Base-by-base conservation (phyloP, 1,140 invertebrate genomes). In the Diorhabda carinulata region DNA sequence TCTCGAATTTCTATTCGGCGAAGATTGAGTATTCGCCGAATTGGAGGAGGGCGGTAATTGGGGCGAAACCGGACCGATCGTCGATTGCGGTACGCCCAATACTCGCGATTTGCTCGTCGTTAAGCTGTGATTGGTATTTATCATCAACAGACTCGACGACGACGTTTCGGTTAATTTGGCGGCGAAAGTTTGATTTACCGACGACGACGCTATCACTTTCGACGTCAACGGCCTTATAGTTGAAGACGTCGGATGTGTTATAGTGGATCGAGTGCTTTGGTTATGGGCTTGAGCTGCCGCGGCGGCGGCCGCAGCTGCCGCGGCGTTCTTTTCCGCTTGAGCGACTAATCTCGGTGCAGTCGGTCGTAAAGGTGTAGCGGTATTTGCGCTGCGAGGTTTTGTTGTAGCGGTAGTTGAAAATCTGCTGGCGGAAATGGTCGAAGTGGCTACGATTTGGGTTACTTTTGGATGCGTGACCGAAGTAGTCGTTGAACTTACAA, bases 131-230 rank as follows among this genome's bases (percentile, higher is more conserved):
- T 57, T 65, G 10, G 41, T 57, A 43, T 58, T 65, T 5, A 65
- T 56, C 40, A 10, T 57, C 40, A 57, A 42, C 42, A 60, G 66
- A 10, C 56, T 42, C 10, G 45, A 57, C 7, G 68, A 63, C 7
- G 64, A 63, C 40, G 70, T 74, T 56, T 85, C 86, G 3, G 86
- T 86, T 57, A 88, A 77, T 78, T 88, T 88, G 2, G 86, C 86
- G 8, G 63, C 63, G 42, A 64, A 64, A 10, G 63, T 64, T 45
- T 64, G 63, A 42, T 64, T 52, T 6, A 52, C n/a, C 41, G 79
- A 76, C 62, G 81, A 83, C 9, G 83, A 81, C 25, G 25, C 25
- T 5, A 83, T 80, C 8, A 60, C 89, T 60, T 86, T 86, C 73
- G 79, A 71, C 41, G 74, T 72, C 3, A 79, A 68, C 3, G 80